Evolutionary conservation across 2,113 vertebrate genomes (phyloP).

Genomic region (Merops nubicus): DNA sequence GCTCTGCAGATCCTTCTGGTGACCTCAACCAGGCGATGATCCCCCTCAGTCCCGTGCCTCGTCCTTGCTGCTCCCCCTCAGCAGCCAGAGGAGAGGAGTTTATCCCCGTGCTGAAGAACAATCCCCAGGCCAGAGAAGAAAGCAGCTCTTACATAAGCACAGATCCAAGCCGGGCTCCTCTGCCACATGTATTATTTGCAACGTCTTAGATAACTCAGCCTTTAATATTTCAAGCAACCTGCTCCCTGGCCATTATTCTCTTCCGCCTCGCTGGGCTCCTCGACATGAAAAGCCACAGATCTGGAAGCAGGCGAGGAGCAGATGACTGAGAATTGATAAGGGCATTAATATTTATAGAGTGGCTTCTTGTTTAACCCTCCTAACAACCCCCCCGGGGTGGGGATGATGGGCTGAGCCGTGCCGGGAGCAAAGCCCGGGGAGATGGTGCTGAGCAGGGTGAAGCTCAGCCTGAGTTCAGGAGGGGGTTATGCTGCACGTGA

Average conservation of each 20-base stretch:
- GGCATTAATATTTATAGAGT: not conserved
- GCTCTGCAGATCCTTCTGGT: not conserved
- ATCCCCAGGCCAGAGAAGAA: not conserved
- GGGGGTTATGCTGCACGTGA: accelerated
- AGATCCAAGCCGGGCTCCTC: not conserved
- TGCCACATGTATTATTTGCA: not conserved
- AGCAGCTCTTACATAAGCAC: not conserved
- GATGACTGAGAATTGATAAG: not conserved
- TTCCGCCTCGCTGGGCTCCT: conserved; percentile 1
- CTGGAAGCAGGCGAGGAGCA: not conserved
- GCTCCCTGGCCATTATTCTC: conserved; percentile 13
- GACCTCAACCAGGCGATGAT: not conserved
- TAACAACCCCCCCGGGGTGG: not conserved
- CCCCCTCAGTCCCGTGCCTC: accelerated
- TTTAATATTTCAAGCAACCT: conserved; percentile 54
- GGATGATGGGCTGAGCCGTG: not conserved
- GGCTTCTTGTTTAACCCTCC: not conserved
- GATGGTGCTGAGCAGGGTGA: not conserved
- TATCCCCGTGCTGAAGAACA: not conserved
- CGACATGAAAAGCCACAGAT: not conserved
- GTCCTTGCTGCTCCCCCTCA: not conserved
- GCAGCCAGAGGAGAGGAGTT: not conserved
- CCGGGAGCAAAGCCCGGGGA: too few species aligned
- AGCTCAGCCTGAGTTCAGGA: not conserved
- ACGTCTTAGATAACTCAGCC: not conserved